Base-by-base conservation (phyloP, 2,113 vertebrate genomes). In the Dromas ardeola region DNA sequence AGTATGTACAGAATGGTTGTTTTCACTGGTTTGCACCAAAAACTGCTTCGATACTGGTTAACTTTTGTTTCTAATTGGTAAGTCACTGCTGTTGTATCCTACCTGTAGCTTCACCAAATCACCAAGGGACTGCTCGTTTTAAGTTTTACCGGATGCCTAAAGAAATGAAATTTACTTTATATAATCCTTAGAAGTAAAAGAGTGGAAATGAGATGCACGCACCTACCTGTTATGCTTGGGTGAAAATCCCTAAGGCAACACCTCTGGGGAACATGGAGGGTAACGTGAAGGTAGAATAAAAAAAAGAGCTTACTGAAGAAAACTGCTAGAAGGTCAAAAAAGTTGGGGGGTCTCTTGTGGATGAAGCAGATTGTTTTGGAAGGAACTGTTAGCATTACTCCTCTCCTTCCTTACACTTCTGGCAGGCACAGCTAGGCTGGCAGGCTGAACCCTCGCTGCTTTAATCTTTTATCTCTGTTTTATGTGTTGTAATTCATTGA, bases 381-480 rank as follows among this genome's bases (percentile, higher is more conserved):
- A 88, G 59, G 47, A 92, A 11, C 22, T 70, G 3, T 36, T 13
- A 26, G 4, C 34, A 3, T 65, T 85, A 29, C 6, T 78, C 6
- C 19, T 79, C 4, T 34, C 38, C 42, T 69, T 94, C 25, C 43
- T n/a, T 74, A 29, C 1, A 1, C 11, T 73, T 95, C 59, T 85
- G 65, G 40, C 56, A 50, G 71, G 71, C 26, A 4, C 52, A 86
- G 52, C 38, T 29, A 77, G 55, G 50, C n/a, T 86, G n/a, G 42
- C 86, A 71, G 50, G 43, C 83, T 69, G 81, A 78, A 29, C 40
- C 89, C 40, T 9, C 61, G 40, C 52, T 72, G 38, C 66, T 88
- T 87, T 93, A 56, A 76, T 93, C 61, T 82, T 91, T 91, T 91
- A 67, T 91, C 70, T 88, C 42, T 76, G 13, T 59, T 86, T 79